Conservation (phyloP, 1,140 invertebrate species). For the Galendromus occidentalis region DNA sequence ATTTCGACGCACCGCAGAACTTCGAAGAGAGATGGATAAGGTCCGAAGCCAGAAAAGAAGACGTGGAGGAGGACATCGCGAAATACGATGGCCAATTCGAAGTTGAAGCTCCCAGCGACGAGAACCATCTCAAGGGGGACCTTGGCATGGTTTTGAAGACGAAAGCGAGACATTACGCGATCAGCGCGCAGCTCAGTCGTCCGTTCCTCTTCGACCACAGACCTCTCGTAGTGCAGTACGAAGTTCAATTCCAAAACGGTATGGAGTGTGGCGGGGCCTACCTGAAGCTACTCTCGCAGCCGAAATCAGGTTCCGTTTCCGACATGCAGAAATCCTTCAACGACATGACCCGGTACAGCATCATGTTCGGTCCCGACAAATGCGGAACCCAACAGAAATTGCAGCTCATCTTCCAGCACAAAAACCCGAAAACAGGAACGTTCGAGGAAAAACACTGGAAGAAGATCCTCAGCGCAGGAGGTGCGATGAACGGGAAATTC, state of each 20-base stretch:
- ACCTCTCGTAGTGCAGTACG: slow-evolving; percentile 68
- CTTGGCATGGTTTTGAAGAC: slow-evolving; percentile 69
- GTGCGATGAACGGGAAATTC: slow-evolving; percentile 60
- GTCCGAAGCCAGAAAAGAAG: slow-evolving; percentile 83
- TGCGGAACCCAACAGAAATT: slow-evolving; percentile 89
- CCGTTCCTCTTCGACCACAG: slow-evolving; percentile 66
- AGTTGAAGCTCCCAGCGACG: slow-evolving; percentile 33
- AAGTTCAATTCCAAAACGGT: slow-evolving; percentile 57
- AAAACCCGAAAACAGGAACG: slow-evolving; percentile 74
- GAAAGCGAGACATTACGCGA: slow-evolving; percentile 88
- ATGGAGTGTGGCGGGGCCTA: slow-evolving; percentile 98
- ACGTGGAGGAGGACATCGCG: slow-evolving; percentile 65
- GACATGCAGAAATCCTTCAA: slow-evolving; percentile 53
- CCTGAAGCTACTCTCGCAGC: slow-evolving; percentile 56
- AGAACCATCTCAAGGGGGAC: slow-evolving; percentile 57
- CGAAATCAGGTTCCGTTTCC: slow-evolving; percentile 36
- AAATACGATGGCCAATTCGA: slow-evolving; percentile 67
- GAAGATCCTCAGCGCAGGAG: slow-evolving; percentile 33
- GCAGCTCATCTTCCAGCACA: slow-evolving; percentile 93
- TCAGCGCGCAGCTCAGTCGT: slow-evolving; percentile 53
- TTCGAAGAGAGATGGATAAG: slow-evolving; percentile 44
- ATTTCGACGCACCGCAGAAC: slow-evolving; percentile 57
- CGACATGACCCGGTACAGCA: slow-evolving; percentile 89
- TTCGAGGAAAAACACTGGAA: slow-evolving; percentile 60
- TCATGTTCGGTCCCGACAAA: slow-evolving; percentile 99